Evolutionary conservation across 2,888 invertebrate genomes (phyloP).

Genomic region (Spicauda simplicius): DNA sequence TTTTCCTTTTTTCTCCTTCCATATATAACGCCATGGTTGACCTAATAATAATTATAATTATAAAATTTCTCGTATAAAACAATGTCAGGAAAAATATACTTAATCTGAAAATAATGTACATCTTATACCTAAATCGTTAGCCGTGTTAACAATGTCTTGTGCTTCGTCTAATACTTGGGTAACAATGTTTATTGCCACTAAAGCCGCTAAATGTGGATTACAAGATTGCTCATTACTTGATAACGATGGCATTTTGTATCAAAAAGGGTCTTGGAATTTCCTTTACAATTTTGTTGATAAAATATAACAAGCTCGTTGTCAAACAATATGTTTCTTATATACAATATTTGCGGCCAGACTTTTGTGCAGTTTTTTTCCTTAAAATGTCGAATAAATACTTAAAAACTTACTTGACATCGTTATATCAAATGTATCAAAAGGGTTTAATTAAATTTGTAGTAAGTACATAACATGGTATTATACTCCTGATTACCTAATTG

Average conservation of each 20-base stretch:
- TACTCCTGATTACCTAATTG: too few species aligned
- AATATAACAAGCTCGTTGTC: neutral
- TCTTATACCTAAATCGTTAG: slow-evolving; percentile 59
- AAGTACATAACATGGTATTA: too few species aligned
- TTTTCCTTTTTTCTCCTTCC: slow-evolving; percentile 27
- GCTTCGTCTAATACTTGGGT: slow-evolving; percentile 74
- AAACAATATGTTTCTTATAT: too few species aligned
- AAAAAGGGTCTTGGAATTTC: slow-evolving; percentile 11
- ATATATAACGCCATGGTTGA: slow-evolving; percentile 27
- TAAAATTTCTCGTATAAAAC: too few species aligned
- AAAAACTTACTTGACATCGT: too few species aligned
- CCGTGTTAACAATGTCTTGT: slow-evolving; percentile 63
- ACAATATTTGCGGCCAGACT: too few species aligned
- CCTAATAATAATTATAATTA: neutral
- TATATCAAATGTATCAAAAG: too few species aligned
- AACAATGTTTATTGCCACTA: slow-evolving; percentile 68
- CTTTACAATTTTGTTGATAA: slow-evolving; percentile 33
- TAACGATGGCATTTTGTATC: slow-evolving; percentile 39
- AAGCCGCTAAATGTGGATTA: slow-evolving; percentile 56
- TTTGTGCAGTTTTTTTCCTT: too few species aligned
- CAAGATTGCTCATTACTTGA: slow-evolving; percentile 52
- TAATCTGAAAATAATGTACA: neutral
- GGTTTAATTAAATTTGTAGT: too few species aligned
- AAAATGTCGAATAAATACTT: too few species aligned
- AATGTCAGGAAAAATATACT: too few species aligned